Evolutionary conservation across 2,888 invertebrate genomes (phyloP).

Genomic region (Luperina testacea): DNA sequence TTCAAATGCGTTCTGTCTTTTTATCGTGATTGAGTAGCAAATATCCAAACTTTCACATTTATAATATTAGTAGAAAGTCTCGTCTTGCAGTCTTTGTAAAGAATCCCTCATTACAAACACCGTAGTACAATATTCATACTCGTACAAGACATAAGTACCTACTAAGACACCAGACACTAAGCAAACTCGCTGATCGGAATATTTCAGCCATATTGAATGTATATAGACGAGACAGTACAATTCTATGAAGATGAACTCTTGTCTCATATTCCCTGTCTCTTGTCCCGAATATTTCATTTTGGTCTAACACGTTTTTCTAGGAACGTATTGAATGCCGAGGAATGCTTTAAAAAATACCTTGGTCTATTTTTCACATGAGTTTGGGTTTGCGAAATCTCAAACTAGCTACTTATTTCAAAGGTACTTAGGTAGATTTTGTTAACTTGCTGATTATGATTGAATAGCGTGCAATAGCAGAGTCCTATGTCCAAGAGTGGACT

Average conservation of each 20-base stretch:
- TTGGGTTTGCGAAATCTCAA: neutral
- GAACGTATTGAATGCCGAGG: conserved; percentile 5
- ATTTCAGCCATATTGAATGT: conserved; percentile 20
- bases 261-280: neutral
- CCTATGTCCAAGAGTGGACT: neutral
- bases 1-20: neutral
- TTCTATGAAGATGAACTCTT: conserved; percentile 23
- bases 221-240: neutral
- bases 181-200: conserved; percentile 33
- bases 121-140: neutral
- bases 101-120: neutral
- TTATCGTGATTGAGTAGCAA: neutral
- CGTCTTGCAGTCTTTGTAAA: no score
- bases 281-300: conserved; percentile 29
- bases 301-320: conserved; percentile 17
- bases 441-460: neutral
- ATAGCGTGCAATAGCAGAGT: neutral
- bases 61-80: no score
- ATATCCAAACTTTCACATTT: neutral
- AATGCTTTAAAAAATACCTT: neutral
- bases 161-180: conserved; percentile 3
- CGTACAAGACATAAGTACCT: neutral
- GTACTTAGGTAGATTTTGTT: neutral
- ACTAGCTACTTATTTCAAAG: neutral
- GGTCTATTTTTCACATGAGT: neutral